These are phyloP conservation scores for Piprites chloris DNA, from an alignment of 2,113 vertebrate species.

Conservation along the genomic window DNA sequence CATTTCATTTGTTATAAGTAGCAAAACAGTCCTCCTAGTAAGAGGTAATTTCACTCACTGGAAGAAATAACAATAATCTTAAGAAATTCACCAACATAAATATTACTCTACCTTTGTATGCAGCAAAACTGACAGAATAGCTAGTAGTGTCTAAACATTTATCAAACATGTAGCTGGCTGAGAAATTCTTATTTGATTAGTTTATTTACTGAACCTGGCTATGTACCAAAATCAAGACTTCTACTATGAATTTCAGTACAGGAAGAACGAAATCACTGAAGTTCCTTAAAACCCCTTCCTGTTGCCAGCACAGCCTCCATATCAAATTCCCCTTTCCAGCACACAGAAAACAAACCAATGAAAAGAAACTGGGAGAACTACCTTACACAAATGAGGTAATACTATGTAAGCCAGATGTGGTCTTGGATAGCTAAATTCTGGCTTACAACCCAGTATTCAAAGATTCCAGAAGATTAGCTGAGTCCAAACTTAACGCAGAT, in stretches of 20 bases:
- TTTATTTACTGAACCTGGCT: not conserved
- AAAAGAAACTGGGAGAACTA: not conserved
- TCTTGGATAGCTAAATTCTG: not conserved
- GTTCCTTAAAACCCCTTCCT: not conserved
- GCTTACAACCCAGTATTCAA: not conserved
- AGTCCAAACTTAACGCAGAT: constrained; percentile 5
- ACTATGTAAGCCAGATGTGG: constrained; percentile 20
- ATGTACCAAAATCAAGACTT: not conserved
- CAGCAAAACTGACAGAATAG: not conserved
- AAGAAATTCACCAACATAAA: not conserved
- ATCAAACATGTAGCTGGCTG: not conserved
- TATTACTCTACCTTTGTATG: not conserved
- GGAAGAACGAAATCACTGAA: not conserved
- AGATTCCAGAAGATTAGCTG: constrained; percentile 19
- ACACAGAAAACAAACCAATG: constrained; percentile 29
- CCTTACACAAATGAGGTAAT: constrained; percentile 27
- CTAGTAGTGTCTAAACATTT: not conserved
- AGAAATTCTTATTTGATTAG: not conserved
- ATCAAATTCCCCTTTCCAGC: constrained; percentile 9
- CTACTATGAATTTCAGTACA: not conserved
- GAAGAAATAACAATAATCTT: not conserved
- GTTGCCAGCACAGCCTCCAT: not conserved
- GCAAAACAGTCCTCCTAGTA: not conserved
- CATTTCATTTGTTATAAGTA: not conserved
- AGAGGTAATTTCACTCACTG: not conserved